These are phyloP conservation scores for Oscheius sp. DNA, from an alignment of 2,888 invertebrate genomes.

Conservation along the genomic window DNA sequence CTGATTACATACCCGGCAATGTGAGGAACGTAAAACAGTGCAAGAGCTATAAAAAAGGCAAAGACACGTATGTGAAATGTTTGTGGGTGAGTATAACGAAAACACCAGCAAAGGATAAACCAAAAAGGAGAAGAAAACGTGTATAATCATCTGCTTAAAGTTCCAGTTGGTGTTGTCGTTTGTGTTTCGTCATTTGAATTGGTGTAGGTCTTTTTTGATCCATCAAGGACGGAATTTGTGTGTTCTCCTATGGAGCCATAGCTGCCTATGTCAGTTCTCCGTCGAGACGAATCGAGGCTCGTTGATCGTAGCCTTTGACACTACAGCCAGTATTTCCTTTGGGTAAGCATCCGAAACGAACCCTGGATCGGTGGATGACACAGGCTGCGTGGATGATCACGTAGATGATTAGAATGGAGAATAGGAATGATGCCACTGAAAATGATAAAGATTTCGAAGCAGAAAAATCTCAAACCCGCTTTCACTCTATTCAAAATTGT, in stretches of 20 bases:
- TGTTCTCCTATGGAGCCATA: constrained; percentile 28
- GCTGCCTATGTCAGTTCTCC: constrained; percentile 18
- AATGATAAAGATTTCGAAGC: not conserved
- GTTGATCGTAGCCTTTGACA: constrained; percentile 18
- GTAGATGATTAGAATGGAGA: constrained; percentile 18
- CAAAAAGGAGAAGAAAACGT: not conserved
- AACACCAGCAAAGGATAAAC: not conserved
- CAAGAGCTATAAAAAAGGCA: not conserved
- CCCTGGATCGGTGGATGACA: constrained; percentile 28
- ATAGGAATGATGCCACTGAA: constrained; percentile 17
- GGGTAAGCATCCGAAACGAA: constrained; percentile 18
- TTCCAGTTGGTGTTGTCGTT: constrained; percentile 28
- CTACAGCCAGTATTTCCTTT: constrained; percentile 7
- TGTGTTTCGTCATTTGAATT: constrained; percentile 18
- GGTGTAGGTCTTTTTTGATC: not conserved
- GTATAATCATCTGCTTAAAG: constrained; percentile 26
- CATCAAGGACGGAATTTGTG: not conserved
- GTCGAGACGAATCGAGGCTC: constrained; percentile 17
- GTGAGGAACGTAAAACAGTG: too few species aligned
- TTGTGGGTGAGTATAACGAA: constrained; percentile 8
- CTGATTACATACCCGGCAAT: not conserved
- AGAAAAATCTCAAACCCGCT: too few species aligned
- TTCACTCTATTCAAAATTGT: too few species aligned
- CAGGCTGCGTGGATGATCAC: constrained; percentile 29
- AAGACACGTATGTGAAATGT: constrained; percentile 8